phyloP scores from a whole-genome alignment of 1,140 invertebrate genomes.

The Drosophila nigrodunni region DNA sequence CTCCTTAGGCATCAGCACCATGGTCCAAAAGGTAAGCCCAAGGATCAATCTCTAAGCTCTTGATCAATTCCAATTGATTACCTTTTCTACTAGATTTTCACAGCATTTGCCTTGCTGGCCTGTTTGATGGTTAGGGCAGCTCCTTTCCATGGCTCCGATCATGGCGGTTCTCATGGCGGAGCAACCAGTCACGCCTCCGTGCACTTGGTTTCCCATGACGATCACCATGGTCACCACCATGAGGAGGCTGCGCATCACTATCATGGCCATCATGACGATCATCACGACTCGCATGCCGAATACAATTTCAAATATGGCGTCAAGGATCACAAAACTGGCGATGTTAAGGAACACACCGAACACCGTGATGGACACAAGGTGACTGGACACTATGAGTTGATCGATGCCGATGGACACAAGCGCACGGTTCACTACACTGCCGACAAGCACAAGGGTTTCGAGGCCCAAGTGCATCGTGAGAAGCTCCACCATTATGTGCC shows the following conservation, averaged over 20 bases:
- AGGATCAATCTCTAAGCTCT: background rate
- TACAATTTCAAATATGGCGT: slow-evolving; percentile 77
- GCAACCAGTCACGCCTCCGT: slow-evolving; percentile 76
- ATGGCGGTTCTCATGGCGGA: slow-evolving; percentile 29
- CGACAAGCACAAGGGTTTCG: slow-evolving; percentile 84
- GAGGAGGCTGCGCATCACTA: slow-evolving; percentile 40
- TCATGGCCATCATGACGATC: slow-evolving; percentile 57
- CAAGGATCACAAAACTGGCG: slow-evolving; percentile 76
- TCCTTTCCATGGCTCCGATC: slow-evolving; percentile 43
- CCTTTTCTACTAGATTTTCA: slow-evolving; percentile 44
- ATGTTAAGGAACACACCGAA: slow-evolving; percentile 70
- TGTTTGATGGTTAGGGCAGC: slow-evolving; percentile 48
- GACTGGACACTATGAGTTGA: slow-evolving; percentile 82
- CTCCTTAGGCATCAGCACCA: slow-evolving; percentile 54
- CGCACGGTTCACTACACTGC: slow-evolving; percentile 84
- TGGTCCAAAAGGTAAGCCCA: slow-evolving; percentile 67
- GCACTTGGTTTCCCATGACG: slow-evolving; percentile 69
- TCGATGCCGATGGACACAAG: slow-evolving; percentile 85
- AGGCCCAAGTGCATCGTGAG: slow-evolving; percentile 83
- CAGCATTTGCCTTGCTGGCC: slow-evolving; percentile 57
- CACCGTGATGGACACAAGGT: slow-evolving; percentile 75
- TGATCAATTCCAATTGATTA: background rate
- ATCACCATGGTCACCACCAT: slow-evolving; percentile 50
- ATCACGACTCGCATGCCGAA: slow-evolving; percentile 71
- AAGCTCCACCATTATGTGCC: slow-evolving; percentile 81